Conservation (phyloP, 2,797 vertebrate genomes). For the Pantherophis vulpinus region DNA sequence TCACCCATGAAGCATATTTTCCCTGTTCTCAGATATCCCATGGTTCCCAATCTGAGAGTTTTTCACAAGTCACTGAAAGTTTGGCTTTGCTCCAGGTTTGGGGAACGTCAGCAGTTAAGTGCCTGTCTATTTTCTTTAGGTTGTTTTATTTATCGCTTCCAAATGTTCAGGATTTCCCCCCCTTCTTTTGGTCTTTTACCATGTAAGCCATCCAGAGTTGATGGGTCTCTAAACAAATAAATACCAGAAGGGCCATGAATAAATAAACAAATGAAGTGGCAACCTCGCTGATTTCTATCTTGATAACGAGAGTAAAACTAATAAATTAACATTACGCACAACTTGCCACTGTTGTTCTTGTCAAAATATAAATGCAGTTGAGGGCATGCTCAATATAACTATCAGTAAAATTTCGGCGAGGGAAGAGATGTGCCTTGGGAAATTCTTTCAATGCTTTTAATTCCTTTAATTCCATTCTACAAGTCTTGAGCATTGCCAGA, state of each 20-base stretch:
- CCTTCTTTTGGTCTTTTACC: background rate
- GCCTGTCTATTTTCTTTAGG: background rate
- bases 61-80: background rate
- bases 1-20: background rate
- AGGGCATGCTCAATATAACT: background rate
- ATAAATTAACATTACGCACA: background rate
- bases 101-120: background rate
- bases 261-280: background rate
- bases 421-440: background rate
- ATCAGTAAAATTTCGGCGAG: background rate
- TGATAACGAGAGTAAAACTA: background rate
- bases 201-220: background rate
- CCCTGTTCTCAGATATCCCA: background rate
- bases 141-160: background rate
- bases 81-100: background rate
- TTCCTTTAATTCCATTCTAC: background rate
- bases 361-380: background rate
- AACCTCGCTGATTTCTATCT: background rate
- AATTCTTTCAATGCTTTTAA: background rate
- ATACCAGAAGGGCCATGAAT: background rate
- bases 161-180: background rate
- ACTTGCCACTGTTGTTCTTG: background rate
- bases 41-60: background rate
- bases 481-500: background rate
- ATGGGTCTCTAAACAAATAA: background rate